Percentiles rank a stretch among this genome's conserved stretches.
Conservation (phyloP, 2,888 invertebrate species). For the Deilephila porcellus region DNA sequence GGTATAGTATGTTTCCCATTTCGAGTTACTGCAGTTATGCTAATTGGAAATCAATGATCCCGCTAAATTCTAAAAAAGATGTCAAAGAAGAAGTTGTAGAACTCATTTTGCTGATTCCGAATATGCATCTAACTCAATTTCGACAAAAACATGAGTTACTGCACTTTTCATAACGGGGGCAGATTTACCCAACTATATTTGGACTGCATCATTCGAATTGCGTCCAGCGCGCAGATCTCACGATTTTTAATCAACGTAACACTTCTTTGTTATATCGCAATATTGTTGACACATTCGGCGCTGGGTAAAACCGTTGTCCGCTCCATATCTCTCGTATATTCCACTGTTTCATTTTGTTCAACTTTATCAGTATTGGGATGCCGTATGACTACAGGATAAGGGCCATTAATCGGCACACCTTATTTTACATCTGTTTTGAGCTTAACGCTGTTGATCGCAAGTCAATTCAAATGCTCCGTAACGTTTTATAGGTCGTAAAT, state of each 20-base stretch:
- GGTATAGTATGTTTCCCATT: too few species aligned
- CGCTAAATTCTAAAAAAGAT: too few species aligned
- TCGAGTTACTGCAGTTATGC: too few species aligned
- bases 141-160: too few species aligned
- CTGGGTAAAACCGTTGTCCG: background rate
- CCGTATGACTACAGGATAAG: background rate
- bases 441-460: conserved; percentile 17
- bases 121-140: too few species aligned
- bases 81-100: too few species aligned
- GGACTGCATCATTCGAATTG: background rate
- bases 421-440: conserved; percentile 25
- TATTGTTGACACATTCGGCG: background rate
- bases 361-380: background rate
- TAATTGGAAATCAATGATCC: too few species aligned
- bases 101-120: too few species aligned
- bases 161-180: too few species aligned
- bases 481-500: conserved; percentile 24
- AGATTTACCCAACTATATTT: background rate
- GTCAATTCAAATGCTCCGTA: conserved; percentile 24
- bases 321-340: background rate
- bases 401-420: conserved; percentile 9
- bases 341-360: background rate
- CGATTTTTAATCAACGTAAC: conserved; percentile 15
- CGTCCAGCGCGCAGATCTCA: background rate
- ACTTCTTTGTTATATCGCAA: conserved; percentile 1